Evolutionary conservation across 2,888 invertebrate species (phyloP).

Genomic region (Heteropelma amictum): DNA sequence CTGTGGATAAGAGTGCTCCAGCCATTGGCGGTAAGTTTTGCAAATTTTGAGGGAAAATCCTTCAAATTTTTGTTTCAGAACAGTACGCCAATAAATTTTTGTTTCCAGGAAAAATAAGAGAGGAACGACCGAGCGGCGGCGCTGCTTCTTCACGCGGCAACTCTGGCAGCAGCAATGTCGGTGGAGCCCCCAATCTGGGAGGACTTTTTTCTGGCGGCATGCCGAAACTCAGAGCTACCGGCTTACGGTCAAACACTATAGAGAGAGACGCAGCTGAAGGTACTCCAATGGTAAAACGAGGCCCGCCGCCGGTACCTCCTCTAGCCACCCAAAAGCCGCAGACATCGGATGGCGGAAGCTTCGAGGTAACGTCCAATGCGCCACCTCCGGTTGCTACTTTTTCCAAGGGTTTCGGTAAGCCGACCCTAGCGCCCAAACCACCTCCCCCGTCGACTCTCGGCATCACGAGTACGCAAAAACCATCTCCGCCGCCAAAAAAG

Average conservation of each 20-base stretch:
- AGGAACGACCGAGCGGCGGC: conserved; percentile 64
- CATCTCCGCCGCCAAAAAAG: conserved; percentile 85
- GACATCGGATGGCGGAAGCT: conserved; percentile 75
- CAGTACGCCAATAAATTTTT: too few relatives aligned
- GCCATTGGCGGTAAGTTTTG: conserved; percentile 83
- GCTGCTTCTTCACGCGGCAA: neutral
- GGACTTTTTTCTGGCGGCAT: conserved; percentile 91
- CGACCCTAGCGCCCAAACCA: conserved; percentile 91
- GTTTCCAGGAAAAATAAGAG: conserved; percentile 73
- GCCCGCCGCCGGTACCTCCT: conserved; percentile 91
- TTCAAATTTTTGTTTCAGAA: too few relatives aligned
- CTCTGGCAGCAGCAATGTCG: conserved; percentile 28
- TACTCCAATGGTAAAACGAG: conserved; percentile 79
- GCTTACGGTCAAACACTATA: conserved; percentile 73
- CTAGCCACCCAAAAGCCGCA: conserved; percentile 83
- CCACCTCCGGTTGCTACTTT: too few relatives aligned
- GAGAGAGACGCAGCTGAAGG: conserved; percentile 50
- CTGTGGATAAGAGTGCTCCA: conserved; percentile 95
- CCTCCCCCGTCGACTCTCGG: conserved; percentile 80
- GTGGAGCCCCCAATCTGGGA: conserved; percentile 79
- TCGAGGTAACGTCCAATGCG: too few relatives aligned
- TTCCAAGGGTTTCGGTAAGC: conserved; percentile 82
- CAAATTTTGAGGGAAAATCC: too few relatives aligned
- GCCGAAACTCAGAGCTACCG: conserved; percentile 88
- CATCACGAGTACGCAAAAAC: conserved; percentile 76